Base-by-base conservation (phyloP, 2,888 invertebrate species). In the Drosophila paracracens region DNA sequence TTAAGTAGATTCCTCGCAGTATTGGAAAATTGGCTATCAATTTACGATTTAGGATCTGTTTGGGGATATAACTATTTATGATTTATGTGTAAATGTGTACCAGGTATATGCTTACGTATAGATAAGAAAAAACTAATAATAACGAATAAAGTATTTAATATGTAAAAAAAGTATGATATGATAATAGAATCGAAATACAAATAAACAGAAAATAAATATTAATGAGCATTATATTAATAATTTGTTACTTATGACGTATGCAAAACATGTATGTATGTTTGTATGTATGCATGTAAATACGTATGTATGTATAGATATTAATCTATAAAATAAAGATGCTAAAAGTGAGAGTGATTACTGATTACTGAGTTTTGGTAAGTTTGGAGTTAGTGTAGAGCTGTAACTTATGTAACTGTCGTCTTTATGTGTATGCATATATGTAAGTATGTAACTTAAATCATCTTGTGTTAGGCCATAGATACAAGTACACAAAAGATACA, bases 251-350 rank as follows among this genome's bases (percentile, higher is more conserved):
- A 25, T 46, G 46, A 46, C 21, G 21, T 46, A 46, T 36, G 38
- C 27, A 36, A n/a, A 35, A 16, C 8, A 53, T 53, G 33, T 53
- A 27, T 36, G 36, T 54, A 27, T 38, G 36, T 54, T 31, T 33
- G 40, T 50, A 29, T 57, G 48, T 70, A 40, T 70, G 25, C 61
- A 46, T 56, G 48, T 48, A 54, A 57, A 21, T 52, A 50, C 50
- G 50, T 71, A 48, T 29, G 50, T 64, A 33, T n/a, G 46, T 58
- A 29, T 70, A n/a, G 27, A 48, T 51, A 56, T 21, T 29, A n/a
- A 21, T 56, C 50, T 27, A 25, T 27, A 10, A 31, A 46, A 48
- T 66, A 43, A 11, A 53, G 29, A 67, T 66, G 66, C 66, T 35
- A 21, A 33, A 21, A 40, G 48, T 48, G 35, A 50, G 38, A 31